These are phyloP conservation scores for Xiphophorus hellerii DNA, from an alignment of 2,113 vertebrate species.

Conservation along the genomic window DNA sequence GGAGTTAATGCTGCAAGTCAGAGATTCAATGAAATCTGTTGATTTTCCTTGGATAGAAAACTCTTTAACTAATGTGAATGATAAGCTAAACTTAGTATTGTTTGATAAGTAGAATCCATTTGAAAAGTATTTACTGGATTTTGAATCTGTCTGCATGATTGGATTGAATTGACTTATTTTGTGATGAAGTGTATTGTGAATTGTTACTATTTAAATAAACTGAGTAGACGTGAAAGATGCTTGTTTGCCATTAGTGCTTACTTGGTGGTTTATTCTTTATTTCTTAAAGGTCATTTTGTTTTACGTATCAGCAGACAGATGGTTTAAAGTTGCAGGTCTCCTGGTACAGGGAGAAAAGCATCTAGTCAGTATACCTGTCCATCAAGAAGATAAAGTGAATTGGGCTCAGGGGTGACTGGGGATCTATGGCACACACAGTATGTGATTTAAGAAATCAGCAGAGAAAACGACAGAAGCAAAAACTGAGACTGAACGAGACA, in stretches of 20 bases:
- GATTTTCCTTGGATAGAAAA: no score
- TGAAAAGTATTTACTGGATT: no score
- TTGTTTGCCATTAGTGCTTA: not conserved
- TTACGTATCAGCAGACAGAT: not conserved
- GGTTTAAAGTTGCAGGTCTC: slow-evolving; percentile 3
- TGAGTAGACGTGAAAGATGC: not conserved
- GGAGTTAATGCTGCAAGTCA: no score
- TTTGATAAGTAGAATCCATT: no score
- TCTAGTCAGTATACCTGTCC: slow-evolving; percentile 41
- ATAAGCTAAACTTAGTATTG: no score
- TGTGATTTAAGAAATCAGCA: slow-evolving; percentile 29
- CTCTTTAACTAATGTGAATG: no score
- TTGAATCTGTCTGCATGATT: no score
- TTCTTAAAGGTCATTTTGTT: not conserved
- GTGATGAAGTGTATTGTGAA: no score
- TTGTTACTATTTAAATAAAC: no score
- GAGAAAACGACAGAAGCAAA: slow-evolving; percentile 1
- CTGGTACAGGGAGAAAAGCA: slow-evolving; percentile 14
- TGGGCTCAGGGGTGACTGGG: slow-evolving; percentile 36
- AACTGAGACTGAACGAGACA: not conserved
- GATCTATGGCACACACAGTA: slow-evolving; percentile 16
- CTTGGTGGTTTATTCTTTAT: not conserved
- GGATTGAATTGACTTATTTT: no score
- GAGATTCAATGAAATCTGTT: no score
- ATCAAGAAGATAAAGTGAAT: slow-evolving; percentile 61